Base-by-base conservation (phyloP, 1,140 invertebrate species). In the Drosophila tristis region DNA sequence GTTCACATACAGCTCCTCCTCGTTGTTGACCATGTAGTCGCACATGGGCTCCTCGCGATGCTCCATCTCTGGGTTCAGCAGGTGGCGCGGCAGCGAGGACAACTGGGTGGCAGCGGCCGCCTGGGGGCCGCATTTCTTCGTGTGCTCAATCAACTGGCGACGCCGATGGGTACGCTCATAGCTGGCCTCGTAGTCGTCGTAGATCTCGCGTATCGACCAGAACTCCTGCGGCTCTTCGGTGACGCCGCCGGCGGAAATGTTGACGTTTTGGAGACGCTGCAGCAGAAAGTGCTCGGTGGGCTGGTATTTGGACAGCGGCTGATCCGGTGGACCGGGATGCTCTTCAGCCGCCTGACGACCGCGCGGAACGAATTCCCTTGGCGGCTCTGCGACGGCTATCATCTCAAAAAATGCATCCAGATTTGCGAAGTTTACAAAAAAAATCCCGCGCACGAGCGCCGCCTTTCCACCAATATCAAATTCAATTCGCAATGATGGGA, bases 1-100 rank as follows among this genome's bases (percentile, higher is more conserved):
- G 74, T 95, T 96, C 9, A 97, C 95, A 93, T 98, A 99, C 13
- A 99, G 92, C 92, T 99, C 98, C 93, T 98, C 97, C 93, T 98
- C 97, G 78, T 91, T 92, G 68, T 91, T 92, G 0, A 92, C 78
- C 49, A 91, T 74, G 29, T 89, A 92, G 48, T 92, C 91, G 47
- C 75, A 89, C 80, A 92, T 90, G 20, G 89, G 84, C 35, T 82
- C 79, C 20, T 80, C 77, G 2, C 72, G 72, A 2, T 44, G 54
- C 23, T 71, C 53, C 13, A 39, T 20, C 2, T 20, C 15, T 7
- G 85, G 84, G 15, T 74, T 45, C 15, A 87, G 35, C 1, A 87
- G 59, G 6, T 59, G 31, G 1, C 61, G 70, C 2, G 82, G 82
- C 53, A 87, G 35, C 11, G 82, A 82, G 1, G 84, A 89, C 13